Evolutionary conservation across 2,888 invertebrate genomes (phyloP).

Genomic region (Sesamia inferens): DNA sequence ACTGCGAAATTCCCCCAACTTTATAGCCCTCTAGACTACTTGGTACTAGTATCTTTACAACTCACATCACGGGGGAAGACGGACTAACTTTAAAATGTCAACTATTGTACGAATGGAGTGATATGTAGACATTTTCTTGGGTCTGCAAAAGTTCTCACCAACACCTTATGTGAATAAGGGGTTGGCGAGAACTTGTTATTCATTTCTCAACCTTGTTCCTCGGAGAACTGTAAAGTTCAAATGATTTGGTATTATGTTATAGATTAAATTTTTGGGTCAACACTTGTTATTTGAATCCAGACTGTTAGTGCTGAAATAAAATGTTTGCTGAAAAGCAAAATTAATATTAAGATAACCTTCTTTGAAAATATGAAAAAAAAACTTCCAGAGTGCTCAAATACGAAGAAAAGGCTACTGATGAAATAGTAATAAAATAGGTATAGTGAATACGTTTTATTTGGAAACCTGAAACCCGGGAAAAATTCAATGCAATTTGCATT

Average conservation of each 20-base stretch:
- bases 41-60: conserved; percentile 56
- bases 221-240: not conserved
- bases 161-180: not conserved
- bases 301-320: not conserved
- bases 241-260: not conserved
- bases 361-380: not conserved
- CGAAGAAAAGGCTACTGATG: not conserved
- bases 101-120: conserved; percentile 44
- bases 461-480: not conserved
- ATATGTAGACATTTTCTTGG: conserved; percentile 27
- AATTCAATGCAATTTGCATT: not conserved
- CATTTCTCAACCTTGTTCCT: conserved; percentile 9
- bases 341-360: not conserved
- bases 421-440: not conserved
- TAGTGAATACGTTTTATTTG: too few species aligned
- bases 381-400: not conserved
- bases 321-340: not conserved
- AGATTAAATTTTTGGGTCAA: not conserved
- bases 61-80: conserved; percentile 45
- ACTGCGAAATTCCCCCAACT: conserved; percentile 58
- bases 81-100: conserved; percentile 50
- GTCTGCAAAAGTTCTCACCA: conserved; percentile 11
- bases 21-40: conserved; percentile 56
- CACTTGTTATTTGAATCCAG: not conserved
- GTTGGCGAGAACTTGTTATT: conserved; percentile 31